Percentiles rank a stretch among this genome's conserved stretches.
These are phyloP conservation scores for Agrilus cyanescens DNA, from an alignment of 2,888 invertebrate species.

Conservation along the genomic window DNA sequence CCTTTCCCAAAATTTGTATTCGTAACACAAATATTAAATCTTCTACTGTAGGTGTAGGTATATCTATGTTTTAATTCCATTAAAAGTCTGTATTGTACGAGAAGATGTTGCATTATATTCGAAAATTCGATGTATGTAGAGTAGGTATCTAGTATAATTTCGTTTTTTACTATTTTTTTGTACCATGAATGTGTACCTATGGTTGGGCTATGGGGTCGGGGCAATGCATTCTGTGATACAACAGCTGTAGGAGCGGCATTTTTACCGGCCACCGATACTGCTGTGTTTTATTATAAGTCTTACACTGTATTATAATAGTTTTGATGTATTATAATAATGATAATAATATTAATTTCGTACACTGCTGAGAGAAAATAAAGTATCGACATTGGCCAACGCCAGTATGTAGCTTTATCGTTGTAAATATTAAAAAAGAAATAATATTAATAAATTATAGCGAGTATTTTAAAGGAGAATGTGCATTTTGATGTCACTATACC, in stretches of 20 bases:
- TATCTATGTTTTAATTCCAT: too few species aligned
- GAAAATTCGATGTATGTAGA: too few species aligned
- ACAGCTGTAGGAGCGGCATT: conserved; percentile 33
- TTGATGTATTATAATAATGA: conserved; percentile 21
- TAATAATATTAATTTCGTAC: conserved; percentile 27
- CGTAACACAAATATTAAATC: too few species aligned
- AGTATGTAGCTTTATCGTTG: conserved; percentile 33
- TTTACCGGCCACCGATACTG: conserved; percentile 27
- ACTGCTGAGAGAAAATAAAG: conserved; percentile 28
- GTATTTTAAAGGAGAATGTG: conserved; percentile 8
- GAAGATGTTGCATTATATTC: too few species aligned
- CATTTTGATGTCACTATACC: conserved; percentile 29
- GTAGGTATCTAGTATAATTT: too few species aligned
- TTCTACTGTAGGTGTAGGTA: too few species aligned
- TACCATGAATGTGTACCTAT: conserved; percentile 5
- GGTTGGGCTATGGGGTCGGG: conserved; percentile 29
- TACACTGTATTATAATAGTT: conserved; percentile 3
- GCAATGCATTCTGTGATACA: conserved; percentile 40
- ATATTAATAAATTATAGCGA: conserved; percentile 10
- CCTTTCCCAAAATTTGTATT: too few species aligned
- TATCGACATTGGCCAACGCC: conserved; percentile 30
- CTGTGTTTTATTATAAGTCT: conserved; percentile 20
- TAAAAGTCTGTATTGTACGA: too few species aligned
- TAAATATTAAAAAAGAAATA: conserved; percentile 19
- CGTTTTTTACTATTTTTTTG: too few species aligned